Conservation (phyloP, 1,140 invertebrate species). For the Helicorthomorpha holstii region DNA sequence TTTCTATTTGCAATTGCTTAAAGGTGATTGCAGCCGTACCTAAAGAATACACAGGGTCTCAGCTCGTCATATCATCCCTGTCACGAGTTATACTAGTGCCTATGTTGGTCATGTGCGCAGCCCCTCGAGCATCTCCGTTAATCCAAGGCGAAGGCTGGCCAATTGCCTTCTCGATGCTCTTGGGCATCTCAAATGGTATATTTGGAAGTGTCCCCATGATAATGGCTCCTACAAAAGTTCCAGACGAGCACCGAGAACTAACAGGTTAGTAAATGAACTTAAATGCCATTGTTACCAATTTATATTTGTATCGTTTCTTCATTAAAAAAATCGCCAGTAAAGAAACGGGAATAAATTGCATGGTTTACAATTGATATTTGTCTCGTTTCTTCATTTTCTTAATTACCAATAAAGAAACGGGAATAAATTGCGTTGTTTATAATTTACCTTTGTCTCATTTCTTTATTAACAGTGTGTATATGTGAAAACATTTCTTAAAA, state of each 20-base stretch:
- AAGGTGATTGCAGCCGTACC: slow-evolving; percentile 60
- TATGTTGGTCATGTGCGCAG: slow-evolving; percentile 56
- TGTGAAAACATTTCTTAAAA: no score
- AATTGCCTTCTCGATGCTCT: slow-evolving; percentile 41
- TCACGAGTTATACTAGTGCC: slow-evolving; percentile 55
- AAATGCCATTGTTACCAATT: no score
- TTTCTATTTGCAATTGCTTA: no score
- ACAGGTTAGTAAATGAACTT: slow-evolving; percentile 32
- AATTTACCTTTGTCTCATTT: background rate
- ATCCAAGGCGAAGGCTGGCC: slow-evolving; percentile 49
- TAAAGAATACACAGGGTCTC: slow-evolving; percentile 56
- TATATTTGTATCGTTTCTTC: no score
- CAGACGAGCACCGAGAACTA: slow-evolving; percentile 53
- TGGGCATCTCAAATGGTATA: slow-evolving; percentile 70
- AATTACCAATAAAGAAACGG: background rate
- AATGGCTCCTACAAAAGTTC: slow-evolving; percentile 61
- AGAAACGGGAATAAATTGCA: no score
- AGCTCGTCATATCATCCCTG: slow-evolving; percentile 50
- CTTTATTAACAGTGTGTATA: no score
- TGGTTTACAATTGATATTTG: no score
- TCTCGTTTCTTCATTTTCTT: background rate
- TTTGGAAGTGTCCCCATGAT: slow-evolving; percentile 83
- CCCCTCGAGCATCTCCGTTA: slow-evolving; percentile 48
- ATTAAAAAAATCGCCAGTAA: no score
- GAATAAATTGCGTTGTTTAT: background rate